These are phyloP conservation scores for Latrodectus hesperus DNA, from an alignment of 2,888 invertebrate genomes.

Conservation along the genomic window DNA sequence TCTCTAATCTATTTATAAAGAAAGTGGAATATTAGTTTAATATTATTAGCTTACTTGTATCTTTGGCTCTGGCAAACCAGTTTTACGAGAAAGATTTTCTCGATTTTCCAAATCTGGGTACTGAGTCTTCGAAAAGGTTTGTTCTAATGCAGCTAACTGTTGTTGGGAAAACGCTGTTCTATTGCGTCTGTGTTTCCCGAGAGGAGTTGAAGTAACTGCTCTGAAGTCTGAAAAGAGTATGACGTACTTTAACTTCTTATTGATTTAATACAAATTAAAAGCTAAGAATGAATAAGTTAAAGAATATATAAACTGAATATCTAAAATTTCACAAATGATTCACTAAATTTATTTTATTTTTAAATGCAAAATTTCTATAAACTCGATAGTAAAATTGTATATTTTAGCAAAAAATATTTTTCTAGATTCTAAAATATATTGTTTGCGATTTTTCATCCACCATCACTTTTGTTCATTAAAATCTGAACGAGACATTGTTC, in stretches of 20 bases:
- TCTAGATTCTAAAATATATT: no score
- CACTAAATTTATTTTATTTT: not conserved
- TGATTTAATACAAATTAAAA: no score
- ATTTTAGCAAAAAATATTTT: no score
- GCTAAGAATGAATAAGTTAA: no score
- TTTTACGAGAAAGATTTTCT: conserved; percentile 76
- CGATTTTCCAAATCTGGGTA: conserved; percentile 77
- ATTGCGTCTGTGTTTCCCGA: conserved; percentile 76
- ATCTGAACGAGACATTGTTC: no score
- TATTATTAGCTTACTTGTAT: conserved; percentile 74
- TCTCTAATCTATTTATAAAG: not conserved
- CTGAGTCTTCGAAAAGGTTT: conserved; percentile 76
- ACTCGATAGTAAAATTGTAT: no score
- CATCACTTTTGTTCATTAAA: no score
- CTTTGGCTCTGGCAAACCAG: conserved; percentile 77
- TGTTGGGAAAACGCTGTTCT: conserved; percentile 77
- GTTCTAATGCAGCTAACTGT: conserved; percentile 76
- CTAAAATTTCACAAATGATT: not conserved
- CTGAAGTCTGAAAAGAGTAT: conserved; percentile 30
- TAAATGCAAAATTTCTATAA: not conserved
- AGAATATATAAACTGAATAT: no score
- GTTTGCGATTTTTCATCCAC: no score
- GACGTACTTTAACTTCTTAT: no score
- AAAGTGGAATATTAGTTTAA: not conserved
- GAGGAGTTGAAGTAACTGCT: conserved; percentile 24